These are phyloP conservation scores for Pelagia noctiluca DNA, from an alignment of 30 jellyfish, hydroid and myxozoan species.

Conservation along the genomic window DNA sequence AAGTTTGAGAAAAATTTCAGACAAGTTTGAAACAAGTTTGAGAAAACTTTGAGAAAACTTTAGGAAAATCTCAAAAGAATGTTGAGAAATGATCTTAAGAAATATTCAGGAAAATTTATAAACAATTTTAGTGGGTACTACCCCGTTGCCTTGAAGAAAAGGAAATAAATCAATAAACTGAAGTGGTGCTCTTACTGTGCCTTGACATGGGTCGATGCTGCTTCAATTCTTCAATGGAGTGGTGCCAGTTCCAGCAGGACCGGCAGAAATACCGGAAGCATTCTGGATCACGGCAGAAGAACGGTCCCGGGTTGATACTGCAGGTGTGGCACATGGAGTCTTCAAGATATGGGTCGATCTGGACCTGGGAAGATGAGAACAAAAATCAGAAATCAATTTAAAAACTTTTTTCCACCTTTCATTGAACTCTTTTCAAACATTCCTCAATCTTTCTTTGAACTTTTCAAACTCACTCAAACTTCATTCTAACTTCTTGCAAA, in stretches of 20 bases:
- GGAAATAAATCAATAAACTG: slow-evolving; percentile 8
- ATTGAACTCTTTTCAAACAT: too few relatives aligned
- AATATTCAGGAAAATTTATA: background rate
- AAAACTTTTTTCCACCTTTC: too few relatives aligned
- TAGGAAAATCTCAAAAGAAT: too few relatives aligned
- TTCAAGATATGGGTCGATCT: slow-evolving; percentile 95
- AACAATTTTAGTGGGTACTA: too few relatives aligned
- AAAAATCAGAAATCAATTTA: too few relatives aligned
- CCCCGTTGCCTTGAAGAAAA: background rate
- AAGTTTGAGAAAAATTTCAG: too few relatives aligned
- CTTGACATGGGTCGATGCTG: slow-evolving; percentile 92
- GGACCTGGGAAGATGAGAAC: slow-evolving; percentile 66
- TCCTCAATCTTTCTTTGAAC: too few relatives aligned
- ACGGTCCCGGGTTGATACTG: slow-evolving; percentile 90
- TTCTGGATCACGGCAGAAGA: slow-evolving; percentile 94
- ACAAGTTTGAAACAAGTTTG: too few relatives aligned
- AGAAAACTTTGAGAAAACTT: too few relatives aligned
- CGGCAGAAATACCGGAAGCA: slow-evolving; percentile 94
- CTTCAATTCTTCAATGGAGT: slow-evolving; percentile 76
- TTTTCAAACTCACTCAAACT: too few relatives aligned
- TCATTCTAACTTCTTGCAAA: too few relatives aligned
- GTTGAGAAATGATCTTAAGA: background rate
- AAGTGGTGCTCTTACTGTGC: slow-evolving; percentile 77
- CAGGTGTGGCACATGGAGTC: slow-evolving; percentile 96
- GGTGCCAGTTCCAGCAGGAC: slow-evolving; percentile 97